Conservation (phyloP, 2,113 vertebrate genomes). For the Anseranas semipalmata region DNA sequence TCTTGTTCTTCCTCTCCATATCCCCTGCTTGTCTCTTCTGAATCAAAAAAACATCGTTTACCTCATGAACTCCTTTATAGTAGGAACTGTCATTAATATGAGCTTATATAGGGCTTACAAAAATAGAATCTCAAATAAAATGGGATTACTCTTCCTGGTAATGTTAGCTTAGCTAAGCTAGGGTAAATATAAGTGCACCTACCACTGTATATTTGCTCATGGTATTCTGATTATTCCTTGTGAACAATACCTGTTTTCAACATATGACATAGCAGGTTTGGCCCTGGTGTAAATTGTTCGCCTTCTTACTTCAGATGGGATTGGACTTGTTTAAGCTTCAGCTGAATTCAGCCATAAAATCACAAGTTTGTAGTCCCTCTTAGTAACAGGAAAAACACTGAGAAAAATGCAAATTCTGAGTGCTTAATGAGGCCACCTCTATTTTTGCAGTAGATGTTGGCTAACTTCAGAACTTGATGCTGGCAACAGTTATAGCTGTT, state of each 20-base stretch:
- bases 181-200: conserved; percentile 16
- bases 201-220: neutral
- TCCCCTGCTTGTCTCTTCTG: neutral
- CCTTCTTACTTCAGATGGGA: neutral
- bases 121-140: conserved; percentile 44
- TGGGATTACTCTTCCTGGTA: neutral
- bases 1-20: neutral
- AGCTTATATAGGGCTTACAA: neutral
- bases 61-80: neutral
- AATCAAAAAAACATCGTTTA: neutral
- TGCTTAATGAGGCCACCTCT: neutral
- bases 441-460: neutral
- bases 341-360: neutral
- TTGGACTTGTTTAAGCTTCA: neutral
- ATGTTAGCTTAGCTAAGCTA: neutral
- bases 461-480: neutral
- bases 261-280: neutral
- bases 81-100: neutral
- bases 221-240: conserved; percentile 32
- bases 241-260: neutral
- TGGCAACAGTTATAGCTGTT: neutral
- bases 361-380: neutral
- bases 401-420: neutral
- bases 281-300: neutral
- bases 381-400: neutral